Evolutionary conservation across 2,888 invertebrate genomes (phyloP), one percentile per base, ranked within the genome.

Genomic region (Bimastos eiseni): DNA sequence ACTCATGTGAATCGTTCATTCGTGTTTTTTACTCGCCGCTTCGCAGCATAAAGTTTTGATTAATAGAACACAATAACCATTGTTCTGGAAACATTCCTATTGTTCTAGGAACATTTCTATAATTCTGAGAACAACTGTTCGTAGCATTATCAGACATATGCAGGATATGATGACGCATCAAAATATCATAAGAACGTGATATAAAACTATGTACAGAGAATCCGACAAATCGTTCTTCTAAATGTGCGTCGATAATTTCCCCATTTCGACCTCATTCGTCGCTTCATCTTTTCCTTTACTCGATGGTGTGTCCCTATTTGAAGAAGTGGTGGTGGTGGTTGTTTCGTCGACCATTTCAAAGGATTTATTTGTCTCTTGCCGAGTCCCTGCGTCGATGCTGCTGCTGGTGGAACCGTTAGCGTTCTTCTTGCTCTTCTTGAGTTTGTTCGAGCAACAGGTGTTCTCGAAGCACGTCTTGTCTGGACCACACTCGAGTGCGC

Each of bases 401-500:
- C 30, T 17, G 70, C 70, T 70, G 30, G 2, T 30, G 30, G n/a
- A 21, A 1, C 49, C 21, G 6, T 6, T 21, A 1, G 1, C 49
- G 49, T 49, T 49, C 49, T 34, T 36, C 34, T 86, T 86, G 1
- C 0, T 86, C 37, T 86, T 86, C 34, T 86, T 86, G 13, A 86
- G 37, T 86, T 90, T 90, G 90, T 83, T 41, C 19, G 90, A 90
- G 84, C 94, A 94, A 91, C 94, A 94, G 0, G 94, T 94, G 92
- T 94, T 93, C 0, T 92, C 90, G 91, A 92, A 93, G 92, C 94
- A 94, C 0, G 90, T 91, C 90, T 93, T 93, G 38, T 93, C 93
- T 21, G 94, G 94, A 11, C 93, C 93, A 93, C 94, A 94, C 37
- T 93, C 94, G 37, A 94, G 89, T 13, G 92, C 93, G 92, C 94